These are phyloP conservation scores for Centropus bengalensis DNA, from an alignment of 2,113 vertebrate species.

Conservation along the genomic window DNA sequence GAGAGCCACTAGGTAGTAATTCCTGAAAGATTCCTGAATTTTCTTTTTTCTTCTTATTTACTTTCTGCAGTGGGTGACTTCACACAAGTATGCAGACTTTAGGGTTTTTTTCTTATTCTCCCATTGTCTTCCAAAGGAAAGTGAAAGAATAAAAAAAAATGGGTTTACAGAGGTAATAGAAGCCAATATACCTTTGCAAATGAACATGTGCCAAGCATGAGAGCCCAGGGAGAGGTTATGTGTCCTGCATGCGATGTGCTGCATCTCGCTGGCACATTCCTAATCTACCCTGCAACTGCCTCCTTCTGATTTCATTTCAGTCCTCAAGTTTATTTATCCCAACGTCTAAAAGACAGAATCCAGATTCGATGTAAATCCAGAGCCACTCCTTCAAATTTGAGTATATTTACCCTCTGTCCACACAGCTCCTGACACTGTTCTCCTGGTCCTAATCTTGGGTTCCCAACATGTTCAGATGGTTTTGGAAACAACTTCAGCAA, in stretches of 20 bases:
- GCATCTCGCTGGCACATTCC: background rate
- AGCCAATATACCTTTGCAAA: background rate
- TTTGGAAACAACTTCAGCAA: background rate
- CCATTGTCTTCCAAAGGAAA: background rate
- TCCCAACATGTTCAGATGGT: background rate
- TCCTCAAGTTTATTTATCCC: background rate
- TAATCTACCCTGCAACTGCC: background rate
- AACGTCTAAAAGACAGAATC: background rate
- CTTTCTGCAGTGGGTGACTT: background rate
- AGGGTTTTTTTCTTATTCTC: background rate
- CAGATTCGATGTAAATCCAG: constrained; percentile 7
- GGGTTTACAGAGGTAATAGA: background rate
- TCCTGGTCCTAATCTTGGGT: background rate
- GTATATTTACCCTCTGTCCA: background rate
- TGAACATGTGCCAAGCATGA: background rate
- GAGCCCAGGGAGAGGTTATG: background rate
- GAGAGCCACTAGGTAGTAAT: background rate
- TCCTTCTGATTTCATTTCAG: background rate
- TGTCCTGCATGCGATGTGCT: fast-evolving
- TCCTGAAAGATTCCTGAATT: background rate
- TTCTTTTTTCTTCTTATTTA: background rate
- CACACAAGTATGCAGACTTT: background rate
- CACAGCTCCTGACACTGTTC: background rate
- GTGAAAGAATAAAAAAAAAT: background rate
- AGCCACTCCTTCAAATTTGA: background rate